Evolutionary conservation across 1,140 invertebrate species (phyloP).

Genomic region (Harlomillsia oculata): DNA sequence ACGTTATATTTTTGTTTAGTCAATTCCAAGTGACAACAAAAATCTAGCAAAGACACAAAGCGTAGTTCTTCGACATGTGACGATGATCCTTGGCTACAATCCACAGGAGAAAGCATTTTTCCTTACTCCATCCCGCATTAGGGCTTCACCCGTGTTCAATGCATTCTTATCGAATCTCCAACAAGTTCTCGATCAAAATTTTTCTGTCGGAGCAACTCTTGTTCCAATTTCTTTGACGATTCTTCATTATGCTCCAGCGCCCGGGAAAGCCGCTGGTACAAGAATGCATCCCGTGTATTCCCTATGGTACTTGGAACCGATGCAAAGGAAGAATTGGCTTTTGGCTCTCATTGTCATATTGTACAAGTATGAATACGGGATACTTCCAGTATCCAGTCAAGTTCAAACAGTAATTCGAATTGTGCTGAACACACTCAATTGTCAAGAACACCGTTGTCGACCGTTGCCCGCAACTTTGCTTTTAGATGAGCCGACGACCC

Average conservation of each 20-base stretch:
- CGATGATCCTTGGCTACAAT: conserved; percentile 87
- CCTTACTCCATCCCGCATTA: conserved; percentile 74
- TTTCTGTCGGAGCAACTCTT: conserved; percentile 66
- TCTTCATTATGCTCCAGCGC: conserved; percentile 77
- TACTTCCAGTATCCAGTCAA: conserved; percentile 65
- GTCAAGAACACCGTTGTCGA: conserved; percentile 77
- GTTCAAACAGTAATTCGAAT: conserved; percentile 75
- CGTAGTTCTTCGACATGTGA: conserved; percentile 84
- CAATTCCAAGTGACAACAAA: conserved; percentile 78
- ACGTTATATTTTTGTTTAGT: conserved; percentile 43
- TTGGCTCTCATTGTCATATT: conserved; percentile 85
- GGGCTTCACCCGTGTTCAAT: conserved; percentile 86
- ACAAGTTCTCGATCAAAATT: conserved; percentile 88
- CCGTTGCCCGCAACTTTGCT: conserved; percentile 65
- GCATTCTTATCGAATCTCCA: conserved; percentile 87
- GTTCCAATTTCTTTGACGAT: conserved; percentile 76
- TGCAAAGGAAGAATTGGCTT: conserved; percentile 81
- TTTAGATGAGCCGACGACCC: conserved; percentile 53
- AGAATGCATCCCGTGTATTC: conserved; percentile 60
- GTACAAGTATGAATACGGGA: conserved; percentile 93
- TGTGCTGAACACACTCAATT: conserved; percentile 85
- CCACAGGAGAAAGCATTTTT: conserved; percentile 80
- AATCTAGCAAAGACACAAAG: conserved; percentile 62
- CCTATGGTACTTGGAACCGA: conserved; percentile 74
- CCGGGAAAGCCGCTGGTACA: conserved; percentile 48